Evolutionary conservation across 2,888 invertebrate genomes (phyloP).

Genomic region (Trachelus iudaicus): DNA sequence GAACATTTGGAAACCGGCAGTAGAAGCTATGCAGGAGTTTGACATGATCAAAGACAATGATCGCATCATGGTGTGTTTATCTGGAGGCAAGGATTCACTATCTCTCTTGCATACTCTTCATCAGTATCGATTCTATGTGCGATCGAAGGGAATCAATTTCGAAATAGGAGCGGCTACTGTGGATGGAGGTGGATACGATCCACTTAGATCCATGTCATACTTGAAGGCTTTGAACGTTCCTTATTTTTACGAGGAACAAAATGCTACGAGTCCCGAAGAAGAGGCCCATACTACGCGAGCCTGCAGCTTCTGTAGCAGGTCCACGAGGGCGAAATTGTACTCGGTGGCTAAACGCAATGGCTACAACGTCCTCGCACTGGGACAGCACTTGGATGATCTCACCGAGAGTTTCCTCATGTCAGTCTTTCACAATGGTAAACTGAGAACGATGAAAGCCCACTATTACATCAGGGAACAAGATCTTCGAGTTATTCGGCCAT

Average conservation of each 20-base stretch:
- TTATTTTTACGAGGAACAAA: slow-evolving; percentile 72
- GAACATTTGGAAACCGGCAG: slow-evolving; percentile 82
- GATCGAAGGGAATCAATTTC: slow-evolving; percentile 81
- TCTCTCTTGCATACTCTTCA: slow-evolving; percentile 84
- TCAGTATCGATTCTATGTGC: slow-evolving; percentile 84
- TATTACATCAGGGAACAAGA: slow-evolving; percentile 85
- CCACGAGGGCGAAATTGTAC: slow-evolving; percentile 80
- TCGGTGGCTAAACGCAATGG: slow-evolving; percentile 79
- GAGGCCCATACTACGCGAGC: slow-evolving; percentile 64
- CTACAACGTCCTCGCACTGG: slow-evolving; percentile 89
- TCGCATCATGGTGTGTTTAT: slow-evolving; percentile 84
- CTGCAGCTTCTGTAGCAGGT: slow-evolving; percentile 80
- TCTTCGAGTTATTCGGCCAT: slow-evolving; percentile 85
- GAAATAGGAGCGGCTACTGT: slow-evolving; percentile 81
- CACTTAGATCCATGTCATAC: slow-evolving; percentile 71
- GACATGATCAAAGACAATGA: slow-evolving; percentile 88
- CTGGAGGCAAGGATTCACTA: slow-evolving; percentile 87
- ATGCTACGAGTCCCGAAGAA: slow-evolving; percentile 76
- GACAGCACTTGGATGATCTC: slow-evolving; percentile 87
- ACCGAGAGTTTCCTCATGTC: slow-evolving; percentile 85
- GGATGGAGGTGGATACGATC: slow-evolving; percentile 76
- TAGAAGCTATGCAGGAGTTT: slow-evolving; percentile 85
- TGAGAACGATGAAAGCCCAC: slow-evolving; percentile 83
- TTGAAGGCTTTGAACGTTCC: slow-evolving; percentile 70
- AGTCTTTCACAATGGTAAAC: slow-evolving; percentile 82